Percentiles rank a stretch among this genome's conserved stretches.
Evolutionary conservation across 2,113 vertebrate species (phyloP).

Genomic region (Larimichthys crocea): DNA sequence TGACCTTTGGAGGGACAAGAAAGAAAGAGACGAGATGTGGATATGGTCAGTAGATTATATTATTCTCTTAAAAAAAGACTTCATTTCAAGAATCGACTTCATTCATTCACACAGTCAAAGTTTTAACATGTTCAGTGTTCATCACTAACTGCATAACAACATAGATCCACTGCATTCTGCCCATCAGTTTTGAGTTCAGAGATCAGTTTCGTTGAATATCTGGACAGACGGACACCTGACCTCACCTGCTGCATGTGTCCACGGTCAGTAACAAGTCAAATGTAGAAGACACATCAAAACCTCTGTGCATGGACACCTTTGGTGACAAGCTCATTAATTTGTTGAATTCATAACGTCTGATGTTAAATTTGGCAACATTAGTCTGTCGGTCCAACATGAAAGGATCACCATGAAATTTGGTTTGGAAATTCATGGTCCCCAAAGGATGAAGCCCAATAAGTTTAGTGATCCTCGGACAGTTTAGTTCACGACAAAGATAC

Average conservation of each 20-base stretch:
- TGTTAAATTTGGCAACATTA: too few species aligned
- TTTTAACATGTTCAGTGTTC: conserved; percentile 12
- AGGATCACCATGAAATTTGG: neutral
- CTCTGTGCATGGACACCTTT: neutral
- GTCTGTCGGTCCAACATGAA: too few species aligned
- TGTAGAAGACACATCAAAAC: neutral
- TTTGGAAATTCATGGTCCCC: neutral
- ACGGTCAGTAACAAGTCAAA: neutral
- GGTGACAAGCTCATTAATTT: neutral
- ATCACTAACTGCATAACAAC: conserved; percentile 34
- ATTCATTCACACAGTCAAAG: conserved; percentile 39
- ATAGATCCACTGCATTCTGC: neutral
- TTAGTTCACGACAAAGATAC: neutral
- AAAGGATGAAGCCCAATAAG: neutral
- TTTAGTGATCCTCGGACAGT: neutral
- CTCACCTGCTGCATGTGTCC: neutral
- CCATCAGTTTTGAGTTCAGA: neutral
- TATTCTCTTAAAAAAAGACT: conserved; percentile 53
- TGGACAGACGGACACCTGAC: neutral
- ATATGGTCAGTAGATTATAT: conserved; percentile 58
- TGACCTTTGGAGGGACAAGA: neutral
- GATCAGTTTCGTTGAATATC: neutral
- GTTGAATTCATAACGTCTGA: neutral
- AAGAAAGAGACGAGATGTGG: neutral
- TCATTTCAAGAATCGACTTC: conserved; percentile 49